Evolutionary conservation across 1,140 invertebrate genomes (phyloP).

Genomic region (Ptiloglossa arizonensis): DNA sequence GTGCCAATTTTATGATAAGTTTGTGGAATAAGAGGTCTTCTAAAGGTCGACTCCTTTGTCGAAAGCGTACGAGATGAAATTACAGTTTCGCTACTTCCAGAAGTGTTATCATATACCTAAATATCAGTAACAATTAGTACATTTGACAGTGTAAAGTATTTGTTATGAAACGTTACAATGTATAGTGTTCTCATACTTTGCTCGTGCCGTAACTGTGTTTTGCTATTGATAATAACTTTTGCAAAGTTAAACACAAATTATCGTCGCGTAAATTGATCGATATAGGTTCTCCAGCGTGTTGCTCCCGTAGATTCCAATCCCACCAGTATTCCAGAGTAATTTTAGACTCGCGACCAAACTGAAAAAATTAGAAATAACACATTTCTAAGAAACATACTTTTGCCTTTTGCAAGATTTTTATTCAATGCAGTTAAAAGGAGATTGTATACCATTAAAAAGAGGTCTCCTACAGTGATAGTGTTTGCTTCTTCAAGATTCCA

Average conservation of each 20-base stretch:
- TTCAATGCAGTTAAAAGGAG: background rate
- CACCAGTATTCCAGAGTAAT: conserved; percentile 92
- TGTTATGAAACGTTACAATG: background rate
- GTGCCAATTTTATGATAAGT: conserved; percentile 77
- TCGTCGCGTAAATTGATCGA: conserved; percentile 64
- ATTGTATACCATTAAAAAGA: conserved; percentile 91
- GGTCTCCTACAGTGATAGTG: conserved; percentile 91
- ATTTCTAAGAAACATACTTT: background rate
- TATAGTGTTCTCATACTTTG: conserved; percentile 68
- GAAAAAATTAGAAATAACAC: conserved; percentile 48
- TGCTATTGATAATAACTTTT: conserved; percentile 85
- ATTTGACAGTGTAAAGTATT: background rate
- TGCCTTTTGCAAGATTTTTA: background rate
- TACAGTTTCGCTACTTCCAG: conserved; percentile 79
- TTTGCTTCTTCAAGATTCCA: conserved; percentile 90
- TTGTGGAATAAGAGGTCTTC: conserved; percentile 78
- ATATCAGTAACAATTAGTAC: conserved; percentile 17
- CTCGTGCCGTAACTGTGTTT: conserved; percentile 80
- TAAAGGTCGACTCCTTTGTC: conserved; percentile 78
- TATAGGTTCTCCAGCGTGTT: conserved; percentile 56
- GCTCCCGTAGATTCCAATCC: conserved; percentile 80
- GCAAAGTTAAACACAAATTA: conserved; percentile 78
- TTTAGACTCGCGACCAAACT: conserved; percentile 91
- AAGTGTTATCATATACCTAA: conserved; percentile 76
- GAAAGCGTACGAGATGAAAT: conserved; percentile 77